Evolutionary conservation across 2,797 vertebrate genomes (phyloP).

Genomic region (Hyperoplus immaculatus): DNA sequence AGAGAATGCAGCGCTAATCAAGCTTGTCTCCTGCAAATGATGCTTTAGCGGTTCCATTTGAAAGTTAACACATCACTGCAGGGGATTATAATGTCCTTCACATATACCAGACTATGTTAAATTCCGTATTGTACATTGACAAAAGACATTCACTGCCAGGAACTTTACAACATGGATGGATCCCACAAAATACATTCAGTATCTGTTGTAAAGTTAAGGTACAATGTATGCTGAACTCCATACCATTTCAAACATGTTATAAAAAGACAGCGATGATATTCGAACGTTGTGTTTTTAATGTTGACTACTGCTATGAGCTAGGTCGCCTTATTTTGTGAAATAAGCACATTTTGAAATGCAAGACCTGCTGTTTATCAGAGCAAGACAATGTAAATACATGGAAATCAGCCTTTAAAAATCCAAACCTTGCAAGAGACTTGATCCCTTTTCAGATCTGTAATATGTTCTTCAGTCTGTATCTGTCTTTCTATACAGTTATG

Average conservation of each 20-base stretch:
- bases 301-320: not conserved
- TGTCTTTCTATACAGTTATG: not conserved
- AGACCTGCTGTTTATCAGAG: not conserved
- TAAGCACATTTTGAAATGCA: not conserved
- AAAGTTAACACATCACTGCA: constrained; percentile 2
- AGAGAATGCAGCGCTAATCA: constrained; percentile 47
- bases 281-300: not conserved
- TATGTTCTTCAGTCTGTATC: not conserved
- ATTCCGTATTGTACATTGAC: not conserved
- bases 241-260: not conserved
- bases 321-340: not conserved
- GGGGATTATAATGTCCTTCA: constrained; percentile 20
- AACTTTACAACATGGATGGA: not conserved
- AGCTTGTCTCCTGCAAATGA: constrained; percentile 20
- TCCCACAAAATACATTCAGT: too few species aligned
- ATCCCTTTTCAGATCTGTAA: not conserved
- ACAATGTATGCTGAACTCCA: too few species aligned
- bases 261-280: not conserved
- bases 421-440: not conserved
- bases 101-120: not conserved
- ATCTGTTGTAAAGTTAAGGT: too few species aligned
- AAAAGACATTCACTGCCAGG: not conserved
- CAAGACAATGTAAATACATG: not conserved
- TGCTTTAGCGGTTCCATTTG: constrained; percentile 25
- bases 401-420: not conserved